Evolutionary conservation across 2,888 invertebrate species (phyloP), one percentile per base, ranked within the genome.

Genomic region (Epistrophe grossulariae): DNA sequence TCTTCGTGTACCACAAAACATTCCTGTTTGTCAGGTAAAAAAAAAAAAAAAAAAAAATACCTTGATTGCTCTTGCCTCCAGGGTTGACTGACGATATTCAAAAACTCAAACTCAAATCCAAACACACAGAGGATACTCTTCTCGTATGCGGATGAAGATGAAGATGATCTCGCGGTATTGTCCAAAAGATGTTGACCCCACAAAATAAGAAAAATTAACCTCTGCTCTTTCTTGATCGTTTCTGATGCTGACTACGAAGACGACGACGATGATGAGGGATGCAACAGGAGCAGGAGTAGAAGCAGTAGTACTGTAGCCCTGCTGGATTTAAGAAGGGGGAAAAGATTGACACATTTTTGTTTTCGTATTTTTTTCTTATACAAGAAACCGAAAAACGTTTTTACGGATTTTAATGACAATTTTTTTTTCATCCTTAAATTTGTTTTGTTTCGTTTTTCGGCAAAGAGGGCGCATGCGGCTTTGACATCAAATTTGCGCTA

Each of bases 191-290:
- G 79, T 87, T 87, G 82, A 87, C 87, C 87, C 87, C 87, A 83
- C 72, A 79, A 87, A 83, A 83, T 87, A 87, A 87, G 87, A 79
- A 87, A 68, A 87, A 87, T 87, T 87, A 87, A 87, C 87, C 87
- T 87, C 70, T 87, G 87, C 70, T 79, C 83, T 83, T 68, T 52
- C 64, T 68, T 62, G 84, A 62, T 82, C 78, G 55, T 60, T 55
- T 73, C 10, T 55, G 57, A 59, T 57, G 64, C 15, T 60, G 71
- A 52, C 24, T 19, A 15, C 4, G 57, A n/a, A n/a, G 35, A 31
- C 1, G 57, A 57, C 1, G 9, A 35, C 4, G 57, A 19, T 11
- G 40, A 13, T 4, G 38, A 19, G 28, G 45, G 48, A 66, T 66
- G 45, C 66, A 66, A 48, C 66, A 62, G 62, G 45, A 66, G 64